A percentile compares a stretch with the other conserved stretches of the same genome.
Evolutionary conservation across 2,113 vertebrate species (phyloP).

Genomic region (Mus spicilegus): DNA sequence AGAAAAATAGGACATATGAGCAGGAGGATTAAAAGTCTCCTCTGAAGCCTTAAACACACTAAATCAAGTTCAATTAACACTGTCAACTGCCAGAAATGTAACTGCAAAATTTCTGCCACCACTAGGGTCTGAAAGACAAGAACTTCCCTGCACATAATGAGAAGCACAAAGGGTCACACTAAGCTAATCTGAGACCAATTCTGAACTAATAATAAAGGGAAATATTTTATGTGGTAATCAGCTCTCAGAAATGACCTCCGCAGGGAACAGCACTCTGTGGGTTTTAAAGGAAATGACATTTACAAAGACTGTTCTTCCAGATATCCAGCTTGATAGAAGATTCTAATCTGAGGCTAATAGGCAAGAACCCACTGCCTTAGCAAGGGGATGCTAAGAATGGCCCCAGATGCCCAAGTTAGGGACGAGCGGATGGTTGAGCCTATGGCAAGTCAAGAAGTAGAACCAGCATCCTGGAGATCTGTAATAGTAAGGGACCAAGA

Average conservation of each 20-base stretch:
- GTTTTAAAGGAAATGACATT: constrained; percentile 56
- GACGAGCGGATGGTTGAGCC: not conserved
- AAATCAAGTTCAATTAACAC: constrained; percentile 46
- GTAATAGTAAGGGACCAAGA: not conserved
- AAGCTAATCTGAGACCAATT: constrained; percentile 55
- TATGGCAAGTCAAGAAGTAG: not conserved
- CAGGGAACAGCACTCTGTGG: not conserved
- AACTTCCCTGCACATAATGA: not conserved
- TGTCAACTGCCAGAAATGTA: constrained; percentile 22
- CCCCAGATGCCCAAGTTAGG: not conserved
- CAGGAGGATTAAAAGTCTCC: constrained; percentile 57
- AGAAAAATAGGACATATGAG: constrained; percentile 54
- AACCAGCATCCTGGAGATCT: not conserved
- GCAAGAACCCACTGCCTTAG: not conserved
- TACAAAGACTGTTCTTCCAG: constrained; percentile 11
- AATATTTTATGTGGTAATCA: constrained; percentile 34
- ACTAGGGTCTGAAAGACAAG: constrained; percentile 33
- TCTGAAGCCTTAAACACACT: constrained; percentile 49
- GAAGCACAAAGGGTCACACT: constrained; percentile 24
- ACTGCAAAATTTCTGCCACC: constrained; percentile 8
- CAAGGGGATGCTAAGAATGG: not conserved
- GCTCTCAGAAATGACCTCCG: constrained; percentile 55
- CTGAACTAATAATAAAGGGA: constrained; percentile 67
- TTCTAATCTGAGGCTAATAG: not conserved
- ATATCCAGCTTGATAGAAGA: not conserved